Evolutionary conservation across 2,113 vertebrate genomes (phyloP).

Genomic region (Corvus moneduloides): DNA sequence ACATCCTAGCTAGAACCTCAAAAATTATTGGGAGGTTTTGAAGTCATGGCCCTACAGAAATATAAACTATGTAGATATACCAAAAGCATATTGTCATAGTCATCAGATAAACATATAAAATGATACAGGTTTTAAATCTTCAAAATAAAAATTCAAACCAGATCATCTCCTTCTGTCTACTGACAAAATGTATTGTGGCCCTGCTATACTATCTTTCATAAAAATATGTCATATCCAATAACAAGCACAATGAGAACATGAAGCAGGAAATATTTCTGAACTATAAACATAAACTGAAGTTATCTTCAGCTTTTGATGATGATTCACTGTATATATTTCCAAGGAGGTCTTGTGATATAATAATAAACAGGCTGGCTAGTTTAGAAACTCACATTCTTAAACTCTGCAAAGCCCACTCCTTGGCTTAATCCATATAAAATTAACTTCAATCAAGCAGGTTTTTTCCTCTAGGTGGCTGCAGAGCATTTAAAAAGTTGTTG

Average conservation of each 20-base stretch:
- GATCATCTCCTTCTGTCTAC: not conserved
- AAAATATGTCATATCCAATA: conserved; percentile 20
- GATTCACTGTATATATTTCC: conserved; percentile 58
- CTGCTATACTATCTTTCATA: not conserved
- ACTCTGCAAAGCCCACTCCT: not conserved
- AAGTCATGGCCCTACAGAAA: not conserved
- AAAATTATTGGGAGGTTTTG: not conserved
- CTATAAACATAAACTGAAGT: conserved; percentile 43
- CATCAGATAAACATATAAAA: not conserved
- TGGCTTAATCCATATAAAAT: not conserved
- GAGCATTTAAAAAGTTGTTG: conserved; percentile 31
- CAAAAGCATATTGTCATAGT: not conserved
- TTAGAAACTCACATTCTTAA: conserved; percentile 40
- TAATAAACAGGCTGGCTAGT: conserved; percentile 56
- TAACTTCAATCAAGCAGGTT: not conserved
- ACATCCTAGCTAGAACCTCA: not conserved
- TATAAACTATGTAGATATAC: not conserved
- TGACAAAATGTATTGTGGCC: not conserved
- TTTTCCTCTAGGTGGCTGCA: conserved; percentile 65
- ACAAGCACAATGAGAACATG: conserved; percentile 1
- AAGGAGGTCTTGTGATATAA: conserved; percentile 57
- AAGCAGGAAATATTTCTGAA: conserved; percentile 33
- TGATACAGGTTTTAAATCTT: not conserved
- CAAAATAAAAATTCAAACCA: not conserved
- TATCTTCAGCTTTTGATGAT: conserved; percentile 62